Evolutionary conservation across 1,140 invertebrate genomes (phyloP).

Genomic region (Cecropterus lyciades): DNA sequence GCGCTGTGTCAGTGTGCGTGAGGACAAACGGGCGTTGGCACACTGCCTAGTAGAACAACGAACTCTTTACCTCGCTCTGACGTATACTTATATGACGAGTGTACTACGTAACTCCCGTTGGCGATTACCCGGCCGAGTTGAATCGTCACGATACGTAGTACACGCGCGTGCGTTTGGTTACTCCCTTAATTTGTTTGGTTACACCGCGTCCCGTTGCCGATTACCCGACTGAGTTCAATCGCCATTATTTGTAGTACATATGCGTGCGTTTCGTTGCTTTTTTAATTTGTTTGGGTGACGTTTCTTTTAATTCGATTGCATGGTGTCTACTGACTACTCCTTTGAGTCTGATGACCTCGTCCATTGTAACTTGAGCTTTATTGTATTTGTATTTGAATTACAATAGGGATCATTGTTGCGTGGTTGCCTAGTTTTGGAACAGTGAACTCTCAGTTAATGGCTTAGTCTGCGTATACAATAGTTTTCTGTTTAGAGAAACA

Average conservation of each 20-base stretch:
- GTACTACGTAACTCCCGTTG: conserved; percentile 70
- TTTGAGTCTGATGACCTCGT: conserved; percentile 51
- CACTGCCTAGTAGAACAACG: conserved; percentile 80
- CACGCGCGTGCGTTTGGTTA: conserved; percentile 13
- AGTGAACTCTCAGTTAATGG: conserved; percentile 38
- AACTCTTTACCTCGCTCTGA: conserved; percentile 62
- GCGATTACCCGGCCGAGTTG: conserved; percentile 55
- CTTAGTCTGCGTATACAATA: conserved; percentile 30
- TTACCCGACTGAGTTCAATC: not conserved
- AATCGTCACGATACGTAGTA: conserved; percentile 39
- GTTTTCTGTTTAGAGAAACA: conserved; percentile 36
- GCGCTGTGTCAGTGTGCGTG: conserved; percentile 53
- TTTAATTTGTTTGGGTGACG: conserved; percentile 4
- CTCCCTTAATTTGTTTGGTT: conserved; percentile 45
- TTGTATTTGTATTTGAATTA: conserved; percentile 15
- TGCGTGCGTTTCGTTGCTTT: not conserved
- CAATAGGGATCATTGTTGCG: conserved; percentile 24
- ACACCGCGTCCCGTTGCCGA: conserved; percentile 10
- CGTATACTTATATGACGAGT: conserved; percentile 64
- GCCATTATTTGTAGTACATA: not conserved
- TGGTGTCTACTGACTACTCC: conserved; percentile 14
- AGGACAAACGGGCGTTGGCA: conserved; percentile 71
- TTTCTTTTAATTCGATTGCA: conserved; percentile 19
- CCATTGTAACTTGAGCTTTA: conserved; percentile 27
- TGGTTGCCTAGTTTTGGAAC: conserved; percentile 37